Base-by-base conservation (phyloP, 2,888 invertebrate genomes). In the Pterostichus niger region DNA sequence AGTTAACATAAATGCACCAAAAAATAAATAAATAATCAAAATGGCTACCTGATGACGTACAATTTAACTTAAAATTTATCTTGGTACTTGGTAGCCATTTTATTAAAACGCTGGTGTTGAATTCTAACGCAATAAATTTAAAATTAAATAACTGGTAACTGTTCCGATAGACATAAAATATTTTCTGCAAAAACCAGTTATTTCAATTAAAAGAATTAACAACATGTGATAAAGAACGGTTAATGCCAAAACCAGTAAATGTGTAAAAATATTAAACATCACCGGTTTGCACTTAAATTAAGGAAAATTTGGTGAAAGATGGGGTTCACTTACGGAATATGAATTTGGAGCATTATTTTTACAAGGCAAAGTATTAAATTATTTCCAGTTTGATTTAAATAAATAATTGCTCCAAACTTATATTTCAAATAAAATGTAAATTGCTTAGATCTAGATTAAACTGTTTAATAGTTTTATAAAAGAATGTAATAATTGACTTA, bases 311-410 rank as follows among this genome's bases (percentile, higher is more conserved):
- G 82, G 82, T 75, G 75, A 82, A 75, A 75, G 59, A 82, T 61
- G 75, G 75, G 75, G 75, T 40, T 82, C 59, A 75, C 35, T 33
- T 54, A 11, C 13, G 77, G 77, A 77, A 80, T 54, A 80, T 80
- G 54, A 68, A 68, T 75, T 82, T 82, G 75, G 82, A 82, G 61
- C 46, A 61, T 82, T 75, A 75, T 82, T 82, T 82, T 44, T 59
- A 33, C 40, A 71, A 56, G 13, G 10, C 31, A 59, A 56, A 82
- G 73, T 59, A 82, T 79, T 79, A 79, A 68, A 17, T 33, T 31
- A 35, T 59, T 35, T 61, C 13, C 61, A 78, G 13, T 56, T 68
- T 64, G 24, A 79, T 56, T 35, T 17, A 79, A 46, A 46, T 68
- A 71, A 80, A 71, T 56, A 56, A 52, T 71, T 71, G 68, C 40